phyloP scores from a whole-genome alignment of 23 tunicate species.

The Diplosoma virens region DNA sequence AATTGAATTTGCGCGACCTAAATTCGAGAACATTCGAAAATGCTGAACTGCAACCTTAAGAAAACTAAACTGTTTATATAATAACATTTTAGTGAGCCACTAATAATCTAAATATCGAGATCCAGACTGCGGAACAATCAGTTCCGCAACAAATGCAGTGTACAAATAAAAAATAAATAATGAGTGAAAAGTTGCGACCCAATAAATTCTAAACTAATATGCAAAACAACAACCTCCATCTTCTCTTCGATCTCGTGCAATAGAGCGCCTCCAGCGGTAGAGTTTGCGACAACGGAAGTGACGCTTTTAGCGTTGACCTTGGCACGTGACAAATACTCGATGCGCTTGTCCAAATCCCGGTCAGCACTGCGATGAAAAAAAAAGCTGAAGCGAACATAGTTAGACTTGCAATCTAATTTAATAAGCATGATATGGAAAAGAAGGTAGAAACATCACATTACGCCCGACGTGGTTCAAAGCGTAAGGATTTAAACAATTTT shows the following conservation, averaged over 20 bases:
- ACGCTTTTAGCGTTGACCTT: slow-evolving; percentile 71
- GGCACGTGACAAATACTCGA: slow-evolving; percentile 95
- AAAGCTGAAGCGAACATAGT: too few species aligned
- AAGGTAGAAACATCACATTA: too few species aligned
- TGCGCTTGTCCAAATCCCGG: slow-evolving; percentile 47
- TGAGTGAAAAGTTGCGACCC: too few species aligned
- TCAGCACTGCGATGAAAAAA: slow-evolving; percentile 50
- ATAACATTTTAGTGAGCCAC: too few species aligned
- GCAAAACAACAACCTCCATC: slow-evolving; percentile 44
- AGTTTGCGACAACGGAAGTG: slow-evolving; percentile 45
- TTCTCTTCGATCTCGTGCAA: slow-evolving; percentile 85
- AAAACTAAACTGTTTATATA: not conserved
- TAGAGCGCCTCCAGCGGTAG: slow-evolving; percentile 63
- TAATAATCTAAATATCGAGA: too few species aligned
- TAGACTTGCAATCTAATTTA: too few species aligned
- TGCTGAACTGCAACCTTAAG: not conserved
- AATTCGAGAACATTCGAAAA: not conserved
- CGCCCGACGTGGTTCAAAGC: too few species aligned
- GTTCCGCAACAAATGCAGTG: too few species aligned
- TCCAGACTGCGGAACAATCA: too few species aligned
- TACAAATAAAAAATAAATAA: too few species aligned
- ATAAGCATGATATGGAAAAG: too few species aligned
- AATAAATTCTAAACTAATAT: not conserved
- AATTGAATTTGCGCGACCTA: slow-evolving; percentile 88
- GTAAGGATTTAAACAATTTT: too few species aligned